Base-by-base conservation (phyloP, 1,140 invertebrate genomes). In the Pogonomyrmex californicus region DNA sequence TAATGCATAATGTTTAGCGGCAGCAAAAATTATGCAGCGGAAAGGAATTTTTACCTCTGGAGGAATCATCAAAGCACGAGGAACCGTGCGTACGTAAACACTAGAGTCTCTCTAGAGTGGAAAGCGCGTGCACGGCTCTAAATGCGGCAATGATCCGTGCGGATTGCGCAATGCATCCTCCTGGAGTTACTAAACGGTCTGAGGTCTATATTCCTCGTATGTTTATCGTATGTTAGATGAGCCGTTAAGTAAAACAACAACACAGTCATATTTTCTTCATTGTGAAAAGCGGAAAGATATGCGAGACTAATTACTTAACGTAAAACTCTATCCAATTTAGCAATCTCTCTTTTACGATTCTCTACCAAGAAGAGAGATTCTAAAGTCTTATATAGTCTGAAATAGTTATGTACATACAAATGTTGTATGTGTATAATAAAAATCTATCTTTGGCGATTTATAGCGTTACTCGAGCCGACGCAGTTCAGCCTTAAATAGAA, bases 131-230 rank as follows among this genome's bases (percentile, higher is more conserved):
- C n/a, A 73, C 54, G 23, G 23, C 56, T 82, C 79, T 83, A 83
- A 83, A 83, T 36, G 54, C 79, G 68, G 68, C 54, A 75, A 4
- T 75, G 68, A 73, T 83, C 71, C 41, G 68, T 49, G n/a, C 51
- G 41, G 30, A 73, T 82, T 73, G 41, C 56, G 79, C 41, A 83
- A 83, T 30, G 54, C 12, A 38, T n/a, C 10, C 56, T 82, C 41
- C 63, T 23, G 47, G 47, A 49, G 77, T 81, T 82, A 47, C 66
- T 23, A 82, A 60, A 60, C 41, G 70, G 70, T 73, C 4, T n/a
- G 49, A 23, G 33, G 30, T 33, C 49, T 44, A 10, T 73, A 73
- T 38, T 73, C 12, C 56, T 14, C 41, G 12, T 60, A 44, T 30
- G 17, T 73, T 83, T 60, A 36, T 83, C 41, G 30, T 23, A 23